These are phyloP conservation scores for Amblyornis subalaris DNA, from an alignment of 2,113 vertebrate species.

Conservation along the genomic window DNA sequence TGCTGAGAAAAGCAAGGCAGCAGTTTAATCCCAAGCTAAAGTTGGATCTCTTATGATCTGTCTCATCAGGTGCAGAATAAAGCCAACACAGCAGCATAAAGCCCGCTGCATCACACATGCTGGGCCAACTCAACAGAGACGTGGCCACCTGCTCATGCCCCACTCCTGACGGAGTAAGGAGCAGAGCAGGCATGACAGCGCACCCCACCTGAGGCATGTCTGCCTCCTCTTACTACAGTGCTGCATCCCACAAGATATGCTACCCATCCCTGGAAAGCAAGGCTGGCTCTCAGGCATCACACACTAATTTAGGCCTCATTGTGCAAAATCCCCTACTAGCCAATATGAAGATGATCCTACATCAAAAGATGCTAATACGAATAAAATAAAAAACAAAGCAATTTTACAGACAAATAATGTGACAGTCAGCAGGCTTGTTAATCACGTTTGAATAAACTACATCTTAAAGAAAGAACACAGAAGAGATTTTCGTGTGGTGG, in stretches of 20 bases:
- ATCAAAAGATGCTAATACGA: not conserved
- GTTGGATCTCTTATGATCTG: not conserved
- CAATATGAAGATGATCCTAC: not conserved
- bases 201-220: not conserved
- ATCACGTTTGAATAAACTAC: not conserved
- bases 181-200: not conserved
- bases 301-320: not conserved
- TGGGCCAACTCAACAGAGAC: fast-evolving
- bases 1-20: not conserved
- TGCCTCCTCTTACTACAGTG: not conserved
- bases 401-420: not conserved
- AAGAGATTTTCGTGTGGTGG: not conserved
- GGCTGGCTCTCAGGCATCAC: not conserved
- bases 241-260: fast-evolving
- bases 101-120: fast-evolving
- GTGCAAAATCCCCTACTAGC: not conserved
- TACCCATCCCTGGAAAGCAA: not conserved
- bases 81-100: not conserved
- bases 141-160: fast-evolving
- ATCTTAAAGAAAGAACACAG: not conserved
- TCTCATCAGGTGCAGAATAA: not conserved
- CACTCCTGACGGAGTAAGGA: not conserved
- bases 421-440: not conserved
- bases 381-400: not conserved
- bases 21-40: not conserved